phyloP scores from a whole-genome alignment of 1,140 invertebrate species.

The Nephotettix cincticeps region DNA sequence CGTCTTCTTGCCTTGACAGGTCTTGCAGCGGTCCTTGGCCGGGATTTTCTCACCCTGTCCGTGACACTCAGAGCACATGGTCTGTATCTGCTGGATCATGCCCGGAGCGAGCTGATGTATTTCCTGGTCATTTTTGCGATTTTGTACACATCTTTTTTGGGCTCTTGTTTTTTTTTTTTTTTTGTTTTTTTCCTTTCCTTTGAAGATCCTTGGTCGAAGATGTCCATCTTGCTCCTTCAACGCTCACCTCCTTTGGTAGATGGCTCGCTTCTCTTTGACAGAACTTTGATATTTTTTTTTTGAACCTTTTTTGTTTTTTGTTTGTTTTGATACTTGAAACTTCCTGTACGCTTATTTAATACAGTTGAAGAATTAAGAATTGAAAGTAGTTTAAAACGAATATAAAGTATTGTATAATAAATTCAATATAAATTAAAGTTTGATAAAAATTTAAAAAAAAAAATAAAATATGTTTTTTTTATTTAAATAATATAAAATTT shows the following conservation, averaged over 20 bases:
- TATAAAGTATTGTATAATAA: no score
- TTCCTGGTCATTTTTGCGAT: conserved; percentile 98
- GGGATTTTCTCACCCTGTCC: conserved; percentile 86
- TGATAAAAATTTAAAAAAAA: no score
- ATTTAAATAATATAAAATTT: no score
- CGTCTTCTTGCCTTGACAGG: conserved; percentile 83
- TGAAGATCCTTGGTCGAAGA: conserved; percentile 77
- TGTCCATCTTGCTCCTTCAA: conserved; percentile 76
- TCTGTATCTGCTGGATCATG: conserved; percentile 96
- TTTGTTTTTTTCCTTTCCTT: no score
- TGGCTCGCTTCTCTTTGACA: conserved; percentile 91
- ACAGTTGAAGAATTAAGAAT: no score
- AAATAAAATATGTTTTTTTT: no score
- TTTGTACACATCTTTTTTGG: no score
- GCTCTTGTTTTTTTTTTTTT: no score
- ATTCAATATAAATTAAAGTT: no score
- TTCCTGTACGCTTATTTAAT: conserved; percentile 97
- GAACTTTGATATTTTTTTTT: conserved; percentile 97
- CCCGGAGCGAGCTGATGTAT: conserved; percentile 92
- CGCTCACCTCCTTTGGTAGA: conserved; percentile 97
- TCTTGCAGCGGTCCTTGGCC: conserved; percentile 90
- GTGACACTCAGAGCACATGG: conserved; percentile 84
- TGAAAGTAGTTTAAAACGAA: no score
- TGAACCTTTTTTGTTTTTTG: conserved; percentile 97
- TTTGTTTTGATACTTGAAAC: conserved; percentile 99